Base-by-base conservation (phyloP, 2,888 invertebrate species). In the Antheraea assamensis region DNA sequence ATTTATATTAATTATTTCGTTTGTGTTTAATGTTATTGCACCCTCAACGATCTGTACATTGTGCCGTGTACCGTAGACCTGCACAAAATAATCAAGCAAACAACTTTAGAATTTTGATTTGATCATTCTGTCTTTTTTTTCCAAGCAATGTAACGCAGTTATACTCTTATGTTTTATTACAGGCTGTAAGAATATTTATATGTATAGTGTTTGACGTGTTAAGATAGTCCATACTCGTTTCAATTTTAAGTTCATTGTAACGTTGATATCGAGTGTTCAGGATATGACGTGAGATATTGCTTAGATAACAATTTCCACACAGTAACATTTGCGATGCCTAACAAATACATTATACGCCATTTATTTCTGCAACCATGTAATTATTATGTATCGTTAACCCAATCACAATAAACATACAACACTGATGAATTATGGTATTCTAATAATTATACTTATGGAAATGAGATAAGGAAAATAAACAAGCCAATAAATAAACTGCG, bases 401-500 rank as follows among this genome's bases (percentile, higher is more conserved):
- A 64, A 72, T 64, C 61, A 30, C 30, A 30, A 64, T 64, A 13
- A n/a, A n/a, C 8, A 68, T 68, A 68, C 8, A 35, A 68, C 31
- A 35, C 7, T 35, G 35, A 68, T 68, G 68, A 35, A 68, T 68
- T 35, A 68, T 35, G 35, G 31, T 68, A 35, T 68, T 68, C 68
- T 35, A 68, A 68, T 68, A 68, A 68, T 68, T 68, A 68, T 10
- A n/a, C 35, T 35, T 58, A 71, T 71, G 58, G 58, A 71, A 71
- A 71, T 58, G 21, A 35, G 52, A 71, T 58, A 55, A 71, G 71
- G 74, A 74, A 74, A 74, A 74, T 74, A 74, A 74, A 74, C 74
- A 73, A 68, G 35, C 7, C 66, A 68, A 68, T 71, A 58, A 71
- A 68, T 35, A 55, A 70, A 74, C 64, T 71, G 42, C 74, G 71